These are phyloP conservation scores for Branchinecta sandiegonensis DNA, from an alignment of 2,888 invertebrate genomes.

Conservation along the genomic window DNA sequence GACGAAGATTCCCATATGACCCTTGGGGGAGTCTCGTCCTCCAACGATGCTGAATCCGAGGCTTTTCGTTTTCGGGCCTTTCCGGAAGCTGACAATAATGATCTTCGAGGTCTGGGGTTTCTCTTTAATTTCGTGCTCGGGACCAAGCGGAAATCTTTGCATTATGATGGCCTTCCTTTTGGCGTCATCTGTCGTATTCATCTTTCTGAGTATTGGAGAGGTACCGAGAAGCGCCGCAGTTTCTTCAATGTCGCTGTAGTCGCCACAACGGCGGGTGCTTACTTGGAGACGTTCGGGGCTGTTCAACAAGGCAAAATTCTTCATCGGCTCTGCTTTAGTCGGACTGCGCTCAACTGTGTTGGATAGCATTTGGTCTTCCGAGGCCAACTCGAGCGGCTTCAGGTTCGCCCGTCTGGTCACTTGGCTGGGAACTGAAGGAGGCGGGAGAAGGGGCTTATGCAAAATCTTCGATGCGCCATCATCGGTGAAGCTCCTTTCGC, in stretches of 20 bases:
- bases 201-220: slow-evolving; percentile 2
- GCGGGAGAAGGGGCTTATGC: background rate
- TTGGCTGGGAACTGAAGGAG: background rate
- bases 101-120: slow-evolving; percentile 31
- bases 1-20: slow-evolving; percentile 74
- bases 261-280: slow-evolving; percentile 23
- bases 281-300: slow-evolving; percentile 19
- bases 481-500: too few relatives aligned
- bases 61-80: slow-evolving; percentile 68
- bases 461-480: too few relatives aligned
- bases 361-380: background rate
- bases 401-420: background rate
- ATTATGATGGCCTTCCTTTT: background rate
- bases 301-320: background rate
- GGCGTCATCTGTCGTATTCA: background rate
- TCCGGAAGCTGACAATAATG: slow-evolving; percentile 46
- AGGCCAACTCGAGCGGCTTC: background rate
- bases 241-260: slow-evolving; percentile 24
- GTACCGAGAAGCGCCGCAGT: background rate
- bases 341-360: slow-evolving; percentile 3
- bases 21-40: slow-evolving; percentile 71
- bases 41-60: slow-evolving; percentile 81
- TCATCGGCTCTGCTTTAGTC: background rate
- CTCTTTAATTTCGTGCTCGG: background rate
- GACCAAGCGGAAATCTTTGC: background rate